These are phyloP conservation scores for Hemibagrus wyckioides DNA, from an alignment of 2,113 vertebrate species.

Conservation along the genomic window DNA sequence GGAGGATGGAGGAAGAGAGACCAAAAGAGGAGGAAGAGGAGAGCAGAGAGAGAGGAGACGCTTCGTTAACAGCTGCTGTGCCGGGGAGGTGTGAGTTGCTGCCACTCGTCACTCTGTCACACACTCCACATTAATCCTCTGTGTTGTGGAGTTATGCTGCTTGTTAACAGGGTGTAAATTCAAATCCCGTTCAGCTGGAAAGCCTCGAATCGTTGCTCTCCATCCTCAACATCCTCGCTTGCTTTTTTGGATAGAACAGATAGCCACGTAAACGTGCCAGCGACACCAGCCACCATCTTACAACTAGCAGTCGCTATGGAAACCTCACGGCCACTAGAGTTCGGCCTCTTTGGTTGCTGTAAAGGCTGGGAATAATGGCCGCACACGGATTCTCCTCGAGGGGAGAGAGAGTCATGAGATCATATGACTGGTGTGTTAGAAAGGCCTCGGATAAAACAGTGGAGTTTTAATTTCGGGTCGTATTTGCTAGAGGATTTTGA, in stretches of 20 bases:
- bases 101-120: constrained; percentile 46
- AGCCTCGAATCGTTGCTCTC: constrained; percentile 15
- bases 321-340: constrained; percentile 34
- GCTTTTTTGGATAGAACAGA: constrained; percentile 8
- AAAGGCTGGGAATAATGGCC: constrained; percentile 1
- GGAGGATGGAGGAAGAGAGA: background rate
- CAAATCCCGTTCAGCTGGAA: constrained; percentile 58
- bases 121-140: constrained; percentile 54
- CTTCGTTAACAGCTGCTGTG: constrained; percentile 25
- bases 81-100: constrained; percentile 7
- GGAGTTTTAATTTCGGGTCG: background rate
- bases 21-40: background rate
- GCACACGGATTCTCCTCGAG: background rate
- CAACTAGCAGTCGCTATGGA: constrained; percentile 53
- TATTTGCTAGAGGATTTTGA: constrained; percentile 12
- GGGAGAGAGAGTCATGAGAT: constrained; percentile 11
- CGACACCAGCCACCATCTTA: constrained; percentile 43
- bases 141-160: constrained; percentile 56
- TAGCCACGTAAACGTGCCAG: constrained; percentile 10
- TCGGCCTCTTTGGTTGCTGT: constrained; percentile 2
- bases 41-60: constrained; percentile 25
- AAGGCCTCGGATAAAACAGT: constrained; percentile 22
- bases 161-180: constrained; percentile 63
- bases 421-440: constrained; percentile 5
- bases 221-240: constrained; percentile 5